Percentiles rank a stretch among this genome's conserved stretches.
Conservation (phyloP, 2,797 vertebrate species). For the Todus mexicanus region DNA sequence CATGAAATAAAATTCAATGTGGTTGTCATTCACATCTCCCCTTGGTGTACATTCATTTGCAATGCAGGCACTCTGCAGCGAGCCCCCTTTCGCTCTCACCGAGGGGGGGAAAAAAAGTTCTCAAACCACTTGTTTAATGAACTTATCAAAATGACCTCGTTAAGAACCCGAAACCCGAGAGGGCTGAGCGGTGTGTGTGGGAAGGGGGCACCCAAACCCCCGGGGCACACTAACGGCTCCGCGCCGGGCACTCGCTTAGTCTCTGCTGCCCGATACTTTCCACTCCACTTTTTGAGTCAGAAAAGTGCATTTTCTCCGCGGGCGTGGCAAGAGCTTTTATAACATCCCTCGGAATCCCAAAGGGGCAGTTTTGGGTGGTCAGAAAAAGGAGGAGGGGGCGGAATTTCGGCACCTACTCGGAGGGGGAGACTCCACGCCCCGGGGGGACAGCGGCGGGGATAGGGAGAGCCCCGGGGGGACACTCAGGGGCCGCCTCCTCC, state of each 20-base stretch:
- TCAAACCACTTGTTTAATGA: rapidly evolving
- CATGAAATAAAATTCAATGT: not conserved
- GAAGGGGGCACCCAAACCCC: not conserved
- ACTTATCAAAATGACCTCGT: rapidly evolving
- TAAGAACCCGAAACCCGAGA: rapidly evolving
- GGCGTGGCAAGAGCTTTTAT: not conserved
- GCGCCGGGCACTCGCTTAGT: rapidly evolving
- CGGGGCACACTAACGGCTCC: rapidly evolving
- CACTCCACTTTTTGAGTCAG: not conserved
- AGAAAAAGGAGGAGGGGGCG: not conserved
- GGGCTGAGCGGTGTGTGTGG: rapidly evolving
- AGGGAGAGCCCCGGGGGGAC: too few relatives aligned
- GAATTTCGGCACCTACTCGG: not conserved
- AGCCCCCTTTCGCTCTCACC: not conserved
- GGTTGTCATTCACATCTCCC: too few relatives aligned
- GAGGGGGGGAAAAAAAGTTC: not conserved
- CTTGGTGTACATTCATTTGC: rapidly evolving
- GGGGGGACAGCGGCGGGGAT: too few relatives aligned
- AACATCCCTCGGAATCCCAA: not conserved
- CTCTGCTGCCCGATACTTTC: not conserved
- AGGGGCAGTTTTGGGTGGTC: too few relatives aligned
- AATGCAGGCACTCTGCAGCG: rapidly evolving
- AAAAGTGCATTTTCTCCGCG: not conserved
- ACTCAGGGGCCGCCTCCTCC: not conserved
- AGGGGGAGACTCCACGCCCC: too few relatives aligned